phyloP scores from a whole-genome alignment of 2,113 vertebrate genomes.

The Rissa tridactyla region DNA sequence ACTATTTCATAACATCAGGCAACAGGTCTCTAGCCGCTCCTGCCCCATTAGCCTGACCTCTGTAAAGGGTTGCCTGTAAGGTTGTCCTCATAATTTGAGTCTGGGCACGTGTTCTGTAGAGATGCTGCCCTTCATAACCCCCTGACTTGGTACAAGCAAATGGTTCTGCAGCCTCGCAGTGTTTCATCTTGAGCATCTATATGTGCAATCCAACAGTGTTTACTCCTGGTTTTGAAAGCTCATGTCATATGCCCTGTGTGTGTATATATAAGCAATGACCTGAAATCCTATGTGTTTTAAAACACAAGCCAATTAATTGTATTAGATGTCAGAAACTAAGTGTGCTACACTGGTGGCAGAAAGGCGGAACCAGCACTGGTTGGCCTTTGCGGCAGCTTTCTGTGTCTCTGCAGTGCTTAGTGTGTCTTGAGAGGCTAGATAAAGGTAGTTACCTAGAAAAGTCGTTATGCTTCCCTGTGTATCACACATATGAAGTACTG shows the following conservation, averaged over 20 bases:
- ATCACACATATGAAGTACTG: neutral
- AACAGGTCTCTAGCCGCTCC: neutral
- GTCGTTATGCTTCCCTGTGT: neutral
- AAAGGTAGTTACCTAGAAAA: neutral
- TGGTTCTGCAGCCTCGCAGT: neutral
- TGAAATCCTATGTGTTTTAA: neutral
- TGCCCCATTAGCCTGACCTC: neutral
- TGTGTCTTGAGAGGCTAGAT: neutral
- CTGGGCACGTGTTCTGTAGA: neutral
- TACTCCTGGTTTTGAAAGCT: neutral
- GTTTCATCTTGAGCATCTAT: neutral
- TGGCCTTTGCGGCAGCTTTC: neutral
- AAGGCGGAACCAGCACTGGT: neutral
- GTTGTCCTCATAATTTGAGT: neutral
- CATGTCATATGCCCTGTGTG: neutral
- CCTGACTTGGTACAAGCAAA: accelerated
- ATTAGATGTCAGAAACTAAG: neutral
- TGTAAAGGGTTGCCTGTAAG: neutral
- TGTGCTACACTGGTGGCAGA: neutral
- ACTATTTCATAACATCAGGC: neutral
- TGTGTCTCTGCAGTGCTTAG: neutral
- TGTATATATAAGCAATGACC: neutral
- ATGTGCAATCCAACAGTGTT: neutral
- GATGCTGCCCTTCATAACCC: neutral
- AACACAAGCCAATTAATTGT: neutral